A percentile compares a stretch with the other conserved stretches of the same genome.
phyloP scores from a whole-genome alignment of 1,140 invertebrate genomes.

The Bombus sibiricus region DNA sequence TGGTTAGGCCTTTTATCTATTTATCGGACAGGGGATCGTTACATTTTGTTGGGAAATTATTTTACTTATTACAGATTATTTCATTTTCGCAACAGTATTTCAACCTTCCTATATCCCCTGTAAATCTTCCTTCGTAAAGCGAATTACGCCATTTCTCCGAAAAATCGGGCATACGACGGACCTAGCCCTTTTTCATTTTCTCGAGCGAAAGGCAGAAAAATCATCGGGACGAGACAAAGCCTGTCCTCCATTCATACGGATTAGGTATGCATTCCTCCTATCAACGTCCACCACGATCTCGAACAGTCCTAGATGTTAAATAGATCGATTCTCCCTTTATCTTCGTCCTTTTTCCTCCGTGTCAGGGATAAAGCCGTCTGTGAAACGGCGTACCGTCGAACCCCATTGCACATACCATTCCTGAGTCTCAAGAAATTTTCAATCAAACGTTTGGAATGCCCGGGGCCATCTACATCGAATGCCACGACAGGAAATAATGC shows the following conservation, averaged over 20 bases:
- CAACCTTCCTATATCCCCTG: not conserved
- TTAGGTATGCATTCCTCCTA: not conserved
- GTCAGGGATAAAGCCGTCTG: slow-evolving; percentile 31
- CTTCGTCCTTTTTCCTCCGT: slow-evolving; percentile 41
- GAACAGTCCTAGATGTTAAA: slow-evolving; percentile 55
- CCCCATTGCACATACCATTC: slow-evolving; percentile 70
- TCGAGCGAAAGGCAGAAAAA: not conserved
- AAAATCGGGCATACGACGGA: not conserved
- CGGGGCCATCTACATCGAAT: slow-evolving; percentile 77
- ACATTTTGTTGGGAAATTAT: too few species aligned
- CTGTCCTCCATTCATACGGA: not conserved
- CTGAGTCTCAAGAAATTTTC: slow-evolving; percentile 81
- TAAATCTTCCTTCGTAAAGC: not conserved
- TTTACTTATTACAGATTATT: too few species aligned
- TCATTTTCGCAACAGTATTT: not conserved
- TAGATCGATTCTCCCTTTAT: slow-evolving; percentile 55
- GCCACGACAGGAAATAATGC: slow-evolving; percentile 79
- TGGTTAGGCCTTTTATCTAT: too few species aligned
- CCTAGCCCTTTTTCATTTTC: not conserved
- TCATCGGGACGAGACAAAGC: not conserved
- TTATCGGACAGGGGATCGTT: too few species aligned
- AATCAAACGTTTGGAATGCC: slow-evolving; percentile 81
- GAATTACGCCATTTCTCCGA: not conserved
- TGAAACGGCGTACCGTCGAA: not conserved
- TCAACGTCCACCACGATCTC: slow-evolving; percentile 11